These are phyloP conservation scores for Chironex yamaguchii DNA, from an alignment of 30 jellyfish, hydroid and myxozoan genomes.

Conservation along the genomic window DNA sequence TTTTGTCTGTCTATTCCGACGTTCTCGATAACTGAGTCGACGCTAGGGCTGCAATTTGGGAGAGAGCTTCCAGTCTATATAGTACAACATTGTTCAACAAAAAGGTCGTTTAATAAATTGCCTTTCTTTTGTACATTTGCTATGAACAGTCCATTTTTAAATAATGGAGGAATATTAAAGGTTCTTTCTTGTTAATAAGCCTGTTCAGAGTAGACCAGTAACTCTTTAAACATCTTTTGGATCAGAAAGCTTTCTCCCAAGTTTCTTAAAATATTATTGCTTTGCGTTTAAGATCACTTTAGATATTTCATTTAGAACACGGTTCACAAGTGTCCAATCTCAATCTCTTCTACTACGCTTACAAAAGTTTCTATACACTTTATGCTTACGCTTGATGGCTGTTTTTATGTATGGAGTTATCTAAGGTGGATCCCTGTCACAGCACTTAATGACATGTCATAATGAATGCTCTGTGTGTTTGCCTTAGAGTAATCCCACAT, in stretches of 20 bases:
- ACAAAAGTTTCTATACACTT: constrained; percentile 32
- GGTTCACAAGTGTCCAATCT: constrained; percentile 40
- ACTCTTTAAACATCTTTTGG: constrained; percentile 20
- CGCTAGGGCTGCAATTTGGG: no score
- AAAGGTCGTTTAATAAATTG: constrained; percentile 19
- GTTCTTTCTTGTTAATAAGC: constrained; percentile 39
- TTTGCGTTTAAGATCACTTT: constrained; percentile 36
- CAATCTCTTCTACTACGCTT: constrained; percentile 51
- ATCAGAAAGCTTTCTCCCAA: constrained; percentile 68
- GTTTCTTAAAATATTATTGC: constrained; percentile 25
- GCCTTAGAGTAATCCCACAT: constrained; percentile 32
- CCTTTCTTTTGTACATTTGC: constrained; percentile 40
- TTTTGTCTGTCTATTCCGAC: no score
- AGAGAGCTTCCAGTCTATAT: no score
- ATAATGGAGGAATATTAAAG: constrained; percentile 46
- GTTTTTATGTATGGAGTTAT: constrained; percentile 46
- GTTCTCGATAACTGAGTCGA: no score
- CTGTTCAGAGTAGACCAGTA: constrained; percentile 63
- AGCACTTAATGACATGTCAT: constrained; percentile 2
- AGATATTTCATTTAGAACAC: constrained; percentile 9
- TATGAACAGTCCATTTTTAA: constrained; percentile 21
- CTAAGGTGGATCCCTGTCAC: constrained; percentile 71
- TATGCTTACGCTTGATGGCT: constrained; percentile 56
- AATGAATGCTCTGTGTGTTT: no score
- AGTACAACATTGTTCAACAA: no score